These are phyloP conservation scores for Hydropsyche betteni DNA, from an alignment of 2,888 invertebrate genomes.

Conservation along the genomic window DNA sequence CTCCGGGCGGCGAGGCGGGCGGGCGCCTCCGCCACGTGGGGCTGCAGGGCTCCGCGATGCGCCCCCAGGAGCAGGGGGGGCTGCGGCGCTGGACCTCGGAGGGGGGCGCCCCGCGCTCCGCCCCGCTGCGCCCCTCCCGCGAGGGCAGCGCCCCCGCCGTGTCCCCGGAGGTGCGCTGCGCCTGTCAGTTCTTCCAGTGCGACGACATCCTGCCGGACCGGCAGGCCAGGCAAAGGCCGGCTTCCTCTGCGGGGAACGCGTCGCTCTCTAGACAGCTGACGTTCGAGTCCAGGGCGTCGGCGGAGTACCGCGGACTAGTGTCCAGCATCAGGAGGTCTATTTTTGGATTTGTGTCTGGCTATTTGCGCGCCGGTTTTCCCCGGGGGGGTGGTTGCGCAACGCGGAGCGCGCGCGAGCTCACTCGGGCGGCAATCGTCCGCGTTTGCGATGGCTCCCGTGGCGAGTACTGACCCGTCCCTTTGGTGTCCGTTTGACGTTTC, in stretches of 20 bases:
- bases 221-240: not conserved
- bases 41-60: not conserved
- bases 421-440: too few species aligned
- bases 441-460: too few species aligned
- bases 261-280: not conserved
- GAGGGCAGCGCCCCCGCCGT: slow-evolving; percentile 76
- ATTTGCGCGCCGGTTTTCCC: too few species aligned
- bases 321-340: not conserved
- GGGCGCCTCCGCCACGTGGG: slow-evolving; percentile 9
- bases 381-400: too few species aligned
- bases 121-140: slow-evolving; percentile 73
- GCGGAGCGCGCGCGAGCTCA: too few species aligned
- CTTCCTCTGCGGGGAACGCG: not conserved
- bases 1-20: slow-evolving; percentile 29
- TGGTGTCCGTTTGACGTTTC: too few species aligned
- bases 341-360: too few species aligned
- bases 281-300: not conserved
- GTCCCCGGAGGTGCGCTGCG: slow-evolving; percentile 84
- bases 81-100: slow-evolving; percentile 74
- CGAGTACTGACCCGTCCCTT: too few species aligned
- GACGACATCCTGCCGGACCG: slow-evolving; percentile 82
- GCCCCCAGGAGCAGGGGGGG: not conserved
- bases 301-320: not conserved
- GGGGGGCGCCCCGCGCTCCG: slow-evolving; percentile 71
- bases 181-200: slow-evolving; percentile 85